Evolutionary conservation across 2,888 invertebrate species (phyloP).

Genomic region (Heliconius ethilla): DNA sequence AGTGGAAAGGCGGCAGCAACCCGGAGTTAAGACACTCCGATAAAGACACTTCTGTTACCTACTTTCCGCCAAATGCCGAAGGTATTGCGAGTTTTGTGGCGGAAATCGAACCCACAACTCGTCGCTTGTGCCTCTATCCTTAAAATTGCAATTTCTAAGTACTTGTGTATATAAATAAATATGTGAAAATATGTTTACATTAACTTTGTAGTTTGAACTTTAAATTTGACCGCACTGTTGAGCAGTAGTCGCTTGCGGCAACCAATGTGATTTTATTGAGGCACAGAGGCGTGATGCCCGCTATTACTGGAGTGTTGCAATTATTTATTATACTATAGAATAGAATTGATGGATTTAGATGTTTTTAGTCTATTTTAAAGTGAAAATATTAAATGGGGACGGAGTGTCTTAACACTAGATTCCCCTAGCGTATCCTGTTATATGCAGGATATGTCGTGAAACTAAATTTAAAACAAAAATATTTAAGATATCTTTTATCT

Average conservation of each 20-base stretch:
- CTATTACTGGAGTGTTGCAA: background rate
- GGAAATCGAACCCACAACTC: too few relatives aligned
- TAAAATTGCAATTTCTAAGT: background rate
- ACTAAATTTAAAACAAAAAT: background rate
- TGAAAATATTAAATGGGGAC: background rate
- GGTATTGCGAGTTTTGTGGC: too few relatives aligned
- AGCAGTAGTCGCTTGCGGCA: slow-evolving; percentile 30
- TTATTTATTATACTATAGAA: background rate
- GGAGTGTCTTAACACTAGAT: too few relatives aligned
- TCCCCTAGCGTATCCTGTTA: too few relatives aligned
- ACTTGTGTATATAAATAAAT: background rate
- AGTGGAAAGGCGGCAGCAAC: too few relatives aligned
- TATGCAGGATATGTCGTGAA: background rate
- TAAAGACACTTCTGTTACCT: too few relatives aligned
- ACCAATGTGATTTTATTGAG: slow-evolving; percentile 29
- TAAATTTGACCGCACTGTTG: slow-evolving; percentile 19
- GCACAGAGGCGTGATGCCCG: slow-evolving; percentile 15
- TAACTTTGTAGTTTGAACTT: slow-evolving; percentile 14
- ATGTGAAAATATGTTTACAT: background rate
- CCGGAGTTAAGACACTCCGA: too few relatives aligned
- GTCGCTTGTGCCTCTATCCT: too few relatives aligned
- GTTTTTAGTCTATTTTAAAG: background rate
- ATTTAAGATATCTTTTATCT: background rate
- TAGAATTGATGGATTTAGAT: background rate
- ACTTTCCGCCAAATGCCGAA: too few relatives aligned